phyloP scores from a whole-genome alignment of 1,140 invertebrate species.

The Cecropterus lyciades region DNA sequence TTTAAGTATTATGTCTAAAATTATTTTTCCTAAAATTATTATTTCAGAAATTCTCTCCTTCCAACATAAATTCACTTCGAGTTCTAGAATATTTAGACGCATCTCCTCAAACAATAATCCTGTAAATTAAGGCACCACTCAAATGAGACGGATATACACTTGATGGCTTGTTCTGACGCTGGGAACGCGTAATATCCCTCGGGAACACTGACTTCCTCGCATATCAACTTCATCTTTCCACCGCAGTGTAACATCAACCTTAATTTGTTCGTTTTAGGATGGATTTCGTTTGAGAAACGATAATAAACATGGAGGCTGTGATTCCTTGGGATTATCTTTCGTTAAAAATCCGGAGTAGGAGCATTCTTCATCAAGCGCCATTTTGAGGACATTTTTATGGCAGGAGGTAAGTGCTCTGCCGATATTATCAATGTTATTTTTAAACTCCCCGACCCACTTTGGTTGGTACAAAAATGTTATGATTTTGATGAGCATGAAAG shows the following conservation, averaged over 20 bases:
- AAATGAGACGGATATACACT: slow-evolving; percentile 50
- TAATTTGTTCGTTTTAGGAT: slow-evolving; percentile 1
- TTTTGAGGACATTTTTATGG: slow-evolving; percentile 50
- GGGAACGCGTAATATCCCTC: slow-evolving; percentile 56
- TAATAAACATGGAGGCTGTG: slow-evolving; percentile 54
- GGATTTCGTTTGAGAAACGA: slow-evolving; percentile 1
- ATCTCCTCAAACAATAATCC: slow-evolving; percentile 41
- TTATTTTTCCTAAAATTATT: background rate
- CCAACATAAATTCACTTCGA: background rate
- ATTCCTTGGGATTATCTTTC: slow-evolving; percentile 62
- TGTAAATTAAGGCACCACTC: slow-evolving; percentile 47
- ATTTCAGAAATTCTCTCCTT: background rate
- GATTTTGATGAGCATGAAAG: too few relatives aligned
- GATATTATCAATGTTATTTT: slow-evolving; percentile 44
- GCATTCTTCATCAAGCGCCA: slow-evolving; percentile 47
- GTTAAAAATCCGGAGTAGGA: slow-evolving; percentile 54
- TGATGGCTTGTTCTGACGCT: slow-evolving; percentile 53
- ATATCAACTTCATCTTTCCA: slow-evolving; percentile 38
- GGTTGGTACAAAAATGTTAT: background rate
- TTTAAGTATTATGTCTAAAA: background rate
- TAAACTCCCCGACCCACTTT: slow-evolving; percentile 26
- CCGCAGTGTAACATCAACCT: slow-evolving; percentile 23
- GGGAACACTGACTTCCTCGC: slow-evolving; percentile 46
- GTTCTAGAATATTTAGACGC: slow-evolving; percentile 14
- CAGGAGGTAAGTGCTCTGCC: slow-evolving; percentile 39